Percentiles rank a stretch among this genome's conserved stretches.
Evolutionary conservation across 2,888 invertebrate species (phyloP).

Genomic region (Tetropium fuscum): DNA sequence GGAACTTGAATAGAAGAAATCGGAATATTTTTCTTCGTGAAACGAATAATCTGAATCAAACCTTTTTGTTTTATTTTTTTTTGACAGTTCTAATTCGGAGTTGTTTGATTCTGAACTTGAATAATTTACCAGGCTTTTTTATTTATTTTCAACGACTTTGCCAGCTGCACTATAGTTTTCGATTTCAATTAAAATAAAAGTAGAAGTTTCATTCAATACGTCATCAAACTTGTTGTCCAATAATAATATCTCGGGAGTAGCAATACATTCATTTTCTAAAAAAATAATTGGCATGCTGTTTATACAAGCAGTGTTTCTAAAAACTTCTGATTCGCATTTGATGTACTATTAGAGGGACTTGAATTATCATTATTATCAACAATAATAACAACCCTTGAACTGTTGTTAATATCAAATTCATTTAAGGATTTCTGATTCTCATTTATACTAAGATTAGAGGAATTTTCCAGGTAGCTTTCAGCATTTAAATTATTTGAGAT

Average conservation of each 20-base stretch:
- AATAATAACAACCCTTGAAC: not conserved
- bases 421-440: conserved; percentile 1
- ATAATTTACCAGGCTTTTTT: conserved; percentile 15
- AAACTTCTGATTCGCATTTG: not conserved
- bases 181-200: not conserved
- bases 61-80: conserved; percentile 3
- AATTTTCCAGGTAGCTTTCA: not conserved
- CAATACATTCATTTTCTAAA: not conserved
- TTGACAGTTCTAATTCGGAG: not conserved
- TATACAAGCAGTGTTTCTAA: not conserved
- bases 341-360: conserved; percentile 1
- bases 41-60: conserved; percentile 24
- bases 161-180: conserved; percentile 1
- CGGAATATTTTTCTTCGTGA: conserved; percentile 19
- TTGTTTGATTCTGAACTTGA: conserved; percentile 13
- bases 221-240: not conserved
- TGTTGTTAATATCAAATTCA: not conserved
- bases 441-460: conserved; percentile 2
- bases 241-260: not conserved
- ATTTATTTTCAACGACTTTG: not conserved
- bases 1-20: conserved; percentile 21
- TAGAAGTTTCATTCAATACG: not conserved
- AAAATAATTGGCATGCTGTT: conserved; percentile 2
- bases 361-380: too few species aligned
- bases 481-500: not conserved